Conservation (phyloP, 2,888 invertebrate genomes). For the Perizoma flavofasciatum region DNA sequence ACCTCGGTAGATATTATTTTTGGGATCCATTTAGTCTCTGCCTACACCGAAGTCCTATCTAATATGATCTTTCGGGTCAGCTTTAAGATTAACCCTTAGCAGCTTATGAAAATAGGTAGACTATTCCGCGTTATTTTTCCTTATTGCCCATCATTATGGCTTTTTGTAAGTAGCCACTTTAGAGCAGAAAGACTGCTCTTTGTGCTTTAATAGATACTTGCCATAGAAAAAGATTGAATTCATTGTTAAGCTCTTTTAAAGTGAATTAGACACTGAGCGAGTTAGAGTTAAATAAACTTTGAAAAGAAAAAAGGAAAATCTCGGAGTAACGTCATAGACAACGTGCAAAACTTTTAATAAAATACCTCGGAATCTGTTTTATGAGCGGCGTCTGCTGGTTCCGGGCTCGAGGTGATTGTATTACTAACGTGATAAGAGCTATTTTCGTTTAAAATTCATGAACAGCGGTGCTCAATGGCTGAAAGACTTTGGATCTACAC, state of each 20-base stretch:
- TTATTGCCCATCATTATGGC: conserved; percentile 41
- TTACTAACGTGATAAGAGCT: conserved; percentile 31
- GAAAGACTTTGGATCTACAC: conserved; percentile 25
- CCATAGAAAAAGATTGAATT: conserved; percentile 55
- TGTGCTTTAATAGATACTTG: conserved; percentile 51
- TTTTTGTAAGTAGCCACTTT: conserved; percentile 44
- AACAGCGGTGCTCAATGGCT: conserved; percentile 25
- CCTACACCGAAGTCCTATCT: conserved; percentile 5
- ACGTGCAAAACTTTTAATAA: conserved; percentile 58
- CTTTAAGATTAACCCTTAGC: conserved; percentile 36
- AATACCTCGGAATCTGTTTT: conserved; percentile 53
- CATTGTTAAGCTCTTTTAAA: conserved; percentile 54
- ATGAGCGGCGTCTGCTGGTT: conserved; percentile 41
- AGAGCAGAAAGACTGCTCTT: conserved; percentile 46
- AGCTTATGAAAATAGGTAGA: conserved; percentile 39
- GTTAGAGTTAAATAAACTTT: conserved; percentile 56
- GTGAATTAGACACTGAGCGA: conserved; percentile 52
- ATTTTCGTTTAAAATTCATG: conserved; percentile 33
- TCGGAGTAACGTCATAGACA: conserved; percentile 51
- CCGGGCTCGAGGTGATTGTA: conserved; percentile 27
- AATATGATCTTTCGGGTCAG: conserved; percentile 23
- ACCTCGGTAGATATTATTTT: neutral
- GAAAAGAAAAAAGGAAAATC: conserved; percentile 48
- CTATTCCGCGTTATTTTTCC: conserved; percentile 42
- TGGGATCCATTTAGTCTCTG: conserved; percentile 17